Evolutionary conservation across 2,888 invertebrate genomes (phyloP), one percentile per base, ranked within the genome.

Genomic region (Marronus borbonicus): DNA sequence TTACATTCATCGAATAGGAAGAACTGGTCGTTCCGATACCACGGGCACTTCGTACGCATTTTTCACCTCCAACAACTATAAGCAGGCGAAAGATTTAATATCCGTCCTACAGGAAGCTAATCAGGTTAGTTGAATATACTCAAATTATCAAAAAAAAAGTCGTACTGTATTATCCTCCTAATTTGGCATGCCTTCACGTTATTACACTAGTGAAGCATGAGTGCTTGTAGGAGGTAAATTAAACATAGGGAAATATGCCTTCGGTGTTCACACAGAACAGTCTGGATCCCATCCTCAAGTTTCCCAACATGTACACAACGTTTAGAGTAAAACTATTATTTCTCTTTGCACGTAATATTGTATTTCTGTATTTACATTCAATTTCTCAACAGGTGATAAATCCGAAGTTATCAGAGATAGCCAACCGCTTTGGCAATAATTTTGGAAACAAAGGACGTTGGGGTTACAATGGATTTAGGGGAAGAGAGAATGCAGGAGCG

Each of bases 41-140:
- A 96, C 94, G 84, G 97, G 97, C 83, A 97, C 97, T 80, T 97
- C 98, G 62, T 98, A 97, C 88, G 97, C 98, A 78, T 97, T 98
- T 91, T 97, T 98, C 90, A 97, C 97, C 66, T 94, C 94, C 62
- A 93, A 93, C 83, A 97, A 98, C 88, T 92, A 93, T 81, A 93
- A 95, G 84, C 97, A 97, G 89, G 97, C 97, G 14, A 94, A 93
- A 89, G 97, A 97, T 87, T 92, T 98, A 79, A 94, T 98, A 50
- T 94, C 96, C 83, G 97, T 97, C 39, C 91, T 98, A 74, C 92
- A 92, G 86, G 97, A 98, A 91, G 97, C 97, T 79, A 97, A 97
- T 84, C 97, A 97, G 91, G 93, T 94, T 84, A 87, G 89, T 87
- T 78, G 52, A 24, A 39, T 8, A 2, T 12, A 44, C 0, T 3